Conservation (phyloP, 2,797 vertebrate genomes). For the Prionace glauca region DNA sequence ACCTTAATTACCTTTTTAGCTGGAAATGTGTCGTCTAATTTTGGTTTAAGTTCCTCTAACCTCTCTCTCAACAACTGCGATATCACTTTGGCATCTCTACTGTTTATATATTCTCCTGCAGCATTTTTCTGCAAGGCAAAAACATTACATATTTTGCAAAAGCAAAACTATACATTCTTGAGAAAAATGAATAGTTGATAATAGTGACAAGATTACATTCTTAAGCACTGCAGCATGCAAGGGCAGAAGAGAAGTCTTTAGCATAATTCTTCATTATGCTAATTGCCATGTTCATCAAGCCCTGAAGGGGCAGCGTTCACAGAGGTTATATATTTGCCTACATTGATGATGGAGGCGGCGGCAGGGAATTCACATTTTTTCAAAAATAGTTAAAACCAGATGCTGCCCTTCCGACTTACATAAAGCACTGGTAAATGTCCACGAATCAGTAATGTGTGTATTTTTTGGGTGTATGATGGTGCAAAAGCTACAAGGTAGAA, state of each 20-base stretch:
- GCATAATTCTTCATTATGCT: background rate
- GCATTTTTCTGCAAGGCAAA: constrained; percentile 58
- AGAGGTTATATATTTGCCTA: background rate
- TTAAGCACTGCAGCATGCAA: background rate
- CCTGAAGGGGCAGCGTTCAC: background rate
- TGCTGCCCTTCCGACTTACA: background rate
- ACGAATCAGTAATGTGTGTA: background rate
- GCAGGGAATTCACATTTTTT: background rate
- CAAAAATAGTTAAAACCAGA: background rate
- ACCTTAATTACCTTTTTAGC: constrained; percentile 66
- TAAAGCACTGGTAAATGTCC: background rate
- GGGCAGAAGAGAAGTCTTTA: background rate
- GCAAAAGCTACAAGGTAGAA: background rate
- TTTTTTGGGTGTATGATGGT: background rate
- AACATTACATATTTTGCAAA: constrained; percentile 8
- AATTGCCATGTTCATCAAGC: background rate
- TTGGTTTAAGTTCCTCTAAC: constrained; percentile 61
- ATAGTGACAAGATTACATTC: background rate
- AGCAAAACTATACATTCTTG: background rate
- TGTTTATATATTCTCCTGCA: constrained; percentile 74
- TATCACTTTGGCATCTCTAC: constrained; percentile 73
- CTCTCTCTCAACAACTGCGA: constrained; percentile 65
- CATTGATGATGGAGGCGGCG: background rate
- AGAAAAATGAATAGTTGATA: background rate
- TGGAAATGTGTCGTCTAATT: constrained; percentile 53